phyloP scores from a whole-genome alignment of 2,797 vertebrate species.

The Cygnus olor region DNA sequence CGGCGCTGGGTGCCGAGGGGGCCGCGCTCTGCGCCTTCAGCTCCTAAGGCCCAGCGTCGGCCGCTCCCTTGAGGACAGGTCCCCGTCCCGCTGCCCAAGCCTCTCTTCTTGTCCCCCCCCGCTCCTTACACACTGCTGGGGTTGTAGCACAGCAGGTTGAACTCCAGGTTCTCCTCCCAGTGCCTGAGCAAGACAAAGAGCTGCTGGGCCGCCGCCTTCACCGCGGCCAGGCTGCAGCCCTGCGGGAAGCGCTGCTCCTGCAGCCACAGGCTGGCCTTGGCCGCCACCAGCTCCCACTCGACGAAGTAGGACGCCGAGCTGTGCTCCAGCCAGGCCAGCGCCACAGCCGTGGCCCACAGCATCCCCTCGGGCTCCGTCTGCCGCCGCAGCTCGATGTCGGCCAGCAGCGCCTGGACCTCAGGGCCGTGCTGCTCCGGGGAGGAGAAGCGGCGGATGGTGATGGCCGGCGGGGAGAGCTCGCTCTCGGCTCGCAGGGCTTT shows the following conservation, averaged over 20 bases:
- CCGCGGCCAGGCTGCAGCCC: conserved; percentile 80
- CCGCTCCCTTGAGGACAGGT: neutral
- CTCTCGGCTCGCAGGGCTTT: conserved; percentile 26
- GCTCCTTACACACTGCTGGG: conserved; percentile 85
- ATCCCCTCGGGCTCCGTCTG: conserved; percentile 81
- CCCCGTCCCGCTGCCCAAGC: neutral
- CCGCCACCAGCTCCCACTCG: conserved; percentile 95
- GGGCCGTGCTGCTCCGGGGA: conserved; percentile 33
- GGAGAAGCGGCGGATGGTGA: conserved; percentile 50
- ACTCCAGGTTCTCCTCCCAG: conserved; percentile 96
- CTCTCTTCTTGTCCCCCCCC: neutral
- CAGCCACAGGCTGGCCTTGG: conserved; percentile 94
- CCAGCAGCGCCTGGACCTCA: neutral
- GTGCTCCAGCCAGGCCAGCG: conserved; percentile 96
- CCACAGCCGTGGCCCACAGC: conserved; percentile 94
- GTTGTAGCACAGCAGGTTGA: conserved; percentile 97
- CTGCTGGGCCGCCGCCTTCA: conserved; percentile 92
- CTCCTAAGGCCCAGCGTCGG: neutral
- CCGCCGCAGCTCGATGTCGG: conserved; percentile 7
- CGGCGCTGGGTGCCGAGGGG: neutral
- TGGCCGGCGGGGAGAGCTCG: conserved; percentile 47
- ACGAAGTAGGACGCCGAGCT: conserved; percentile 92
- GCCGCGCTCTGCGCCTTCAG: neutral
- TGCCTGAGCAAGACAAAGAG: conserved; percentile 96
- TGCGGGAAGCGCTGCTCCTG: conserved; percentile 86